phyloP scores from a whole-genome alignment of 2,888 invertebrate genomes.

The Drosophila paracracens region DNA sequence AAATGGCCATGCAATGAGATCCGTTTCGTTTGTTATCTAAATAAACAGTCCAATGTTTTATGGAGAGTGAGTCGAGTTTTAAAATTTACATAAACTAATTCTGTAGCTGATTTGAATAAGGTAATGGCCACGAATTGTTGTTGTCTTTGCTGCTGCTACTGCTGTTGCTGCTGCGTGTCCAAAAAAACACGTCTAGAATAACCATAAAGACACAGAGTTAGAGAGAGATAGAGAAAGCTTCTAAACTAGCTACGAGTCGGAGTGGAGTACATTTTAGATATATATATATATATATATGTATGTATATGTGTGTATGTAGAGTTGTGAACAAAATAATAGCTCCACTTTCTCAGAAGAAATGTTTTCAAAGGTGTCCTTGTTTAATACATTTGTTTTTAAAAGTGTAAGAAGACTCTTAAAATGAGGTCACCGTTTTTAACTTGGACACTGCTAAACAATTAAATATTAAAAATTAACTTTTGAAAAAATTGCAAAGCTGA shows the following conservation, averaged over 20 bases:
- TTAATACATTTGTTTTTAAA: background rate
- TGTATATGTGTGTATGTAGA: conserved; percentile 1
- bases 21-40: conserved; percentile 56
- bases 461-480: background rate
- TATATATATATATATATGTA: conserved; percentile 16
- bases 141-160: conserved; percentile 17
- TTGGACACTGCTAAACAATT: too few species aligned
- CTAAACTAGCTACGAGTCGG: conserved; percentile 63
- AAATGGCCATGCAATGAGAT: conserved; percentile 39
- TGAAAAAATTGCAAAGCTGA: background rate
- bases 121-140: conserved; percentile 58
- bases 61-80: conserved; percentile 49
- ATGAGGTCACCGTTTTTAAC: background rate
- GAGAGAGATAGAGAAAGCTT: conserved; percentile 50
- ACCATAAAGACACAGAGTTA: conserved; percentile 11
- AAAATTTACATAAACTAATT: conserved; percentile 80
- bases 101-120: conserved; percentile 80
- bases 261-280: conserved; percentile 42
- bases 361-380: background rate
- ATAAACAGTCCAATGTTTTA: conserved; percentile 58
- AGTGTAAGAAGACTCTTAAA: background rate
- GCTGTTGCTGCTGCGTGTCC: conserved; percentile 9
- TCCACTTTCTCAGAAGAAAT: background rate
- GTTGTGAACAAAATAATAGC: background rate
- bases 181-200: conserved; percentile 27